Evolutionary conservation across 2,797 vertebrate species (phyloP), one percentile per base, ranked within the genome.

Genomic region (Petrocephalus schoutedeni): DNA sequence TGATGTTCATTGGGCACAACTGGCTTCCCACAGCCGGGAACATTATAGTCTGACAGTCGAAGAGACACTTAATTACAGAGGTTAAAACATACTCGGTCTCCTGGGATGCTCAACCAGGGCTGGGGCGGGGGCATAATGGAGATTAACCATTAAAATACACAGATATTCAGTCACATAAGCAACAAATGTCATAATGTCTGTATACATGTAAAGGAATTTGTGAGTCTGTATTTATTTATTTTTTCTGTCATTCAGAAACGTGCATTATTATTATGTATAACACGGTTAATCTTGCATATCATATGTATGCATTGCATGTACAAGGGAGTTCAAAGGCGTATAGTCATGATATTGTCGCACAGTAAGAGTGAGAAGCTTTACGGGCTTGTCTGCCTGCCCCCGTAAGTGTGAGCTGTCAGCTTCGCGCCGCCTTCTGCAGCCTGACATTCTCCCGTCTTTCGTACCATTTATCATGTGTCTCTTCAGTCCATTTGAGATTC

Each of bases 31-130:
- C 89, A 87, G 89, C 71, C 71, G n/a, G 80, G 57, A 85, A 87
- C 83, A 83, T 67, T 86, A 28, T 28, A 61, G 87, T 54, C 80
- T 12, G 45, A 88, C 67, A 90, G 90, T 87, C 84, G 23, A 85
- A 91, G 87, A 87, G 12, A 45, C 89, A 89, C 87, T 90, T 88
- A 89, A 89, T 90, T 88, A 90, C 87, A 56, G 89, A 88, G 87
- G 74, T 84, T 88, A 59, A 83, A 82, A 74, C 83, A 21, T 87
- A 86, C 89, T 89, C 87, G 57, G 77, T 87, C 90, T 89, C 89
- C 77, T 10, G 90, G 88, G 89, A 91, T 41, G 9, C 5, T 87
- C 57, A 64, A 53, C 77, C 57, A 32, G 67, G 16, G 28, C 32
- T 36, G 58, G 51, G 54, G 54, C 61, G 36, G 86, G 28, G 57